Conservation (phyloP, 2,888 invertebrate genomes). For the Vesta saturnalis region DNA sequence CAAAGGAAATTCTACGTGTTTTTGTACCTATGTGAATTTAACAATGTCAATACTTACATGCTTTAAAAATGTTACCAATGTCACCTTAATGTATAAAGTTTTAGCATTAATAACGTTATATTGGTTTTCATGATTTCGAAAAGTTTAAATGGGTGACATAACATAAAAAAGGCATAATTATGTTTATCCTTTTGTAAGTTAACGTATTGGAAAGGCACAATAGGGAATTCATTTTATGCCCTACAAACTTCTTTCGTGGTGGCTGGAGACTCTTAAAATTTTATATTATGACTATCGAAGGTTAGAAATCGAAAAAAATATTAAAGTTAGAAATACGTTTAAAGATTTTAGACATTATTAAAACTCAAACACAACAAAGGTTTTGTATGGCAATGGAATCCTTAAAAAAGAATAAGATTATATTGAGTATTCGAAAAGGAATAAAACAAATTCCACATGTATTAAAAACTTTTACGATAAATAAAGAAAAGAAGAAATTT, state of each 20-base stretch:
- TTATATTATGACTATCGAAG: conserved; percentile 1
- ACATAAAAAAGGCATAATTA: neutral
- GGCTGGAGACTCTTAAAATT: conserved; percentile 1
- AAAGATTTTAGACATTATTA: too few species aligned
- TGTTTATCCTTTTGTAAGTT: neutral
- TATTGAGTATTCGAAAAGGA: too few species aligned
- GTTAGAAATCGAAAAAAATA: neutral
- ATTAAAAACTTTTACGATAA: conserved; percentile 1
- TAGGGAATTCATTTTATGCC: neutral
- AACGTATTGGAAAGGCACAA: neutral
- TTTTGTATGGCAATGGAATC: neutral
- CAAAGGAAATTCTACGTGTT: too few species aligned
- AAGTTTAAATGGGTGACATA: neutral
- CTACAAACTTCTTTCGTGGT: neutral
- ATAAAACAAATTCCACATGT: neutral
- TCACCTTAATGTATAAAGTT: too few species aligned
- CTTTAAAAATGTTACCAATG: too few species aligned
- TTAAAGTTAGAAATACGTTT: neutral
- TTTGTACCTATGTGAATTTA: too few species aligned
- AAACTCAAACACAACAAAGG: too few species aligned
- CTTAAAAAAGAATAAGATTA: neutral
- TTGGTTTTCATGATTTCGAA: neutral
- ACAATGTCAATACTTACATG: too few species aligned
- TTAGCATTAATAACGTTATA: neutral
- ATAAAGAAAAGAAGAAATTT: neutral